Conservation (phyloP, 1,140 invertebrate genomes). For the Lepidurus packardi region DNA sequence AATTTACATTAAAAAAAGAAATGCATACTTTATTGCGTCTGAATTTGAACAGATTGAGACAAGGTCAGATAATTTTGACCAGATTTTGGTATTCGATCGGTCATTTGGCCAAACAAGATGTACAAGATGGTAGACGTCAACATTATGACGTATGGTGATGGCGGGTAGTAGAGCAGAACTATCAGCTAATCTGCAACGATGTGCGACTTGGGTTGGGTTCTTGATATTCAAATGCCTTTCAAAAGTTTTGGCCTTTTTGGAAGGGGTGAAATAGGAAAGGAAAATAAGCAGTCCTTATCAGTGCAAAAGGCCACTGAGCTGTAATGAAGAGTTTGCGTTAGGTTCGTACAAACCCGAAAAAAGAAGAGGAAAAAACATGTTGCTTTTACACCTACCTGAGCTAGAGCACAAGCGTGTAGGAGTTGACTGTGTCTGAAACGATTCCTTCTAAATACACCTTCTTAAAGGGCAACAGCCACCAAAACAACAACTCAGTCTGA, state of each 20-base stretch:
- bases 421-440: background rate
- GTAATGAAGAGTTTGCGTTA: background rate
- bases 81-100: background rate
- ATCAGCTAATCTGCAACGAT: background rate
- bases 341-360: background rate
- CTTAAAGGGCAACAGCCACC: background rate
- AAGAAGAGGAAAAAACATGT: background rate
- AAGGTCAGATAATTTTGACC: background rate
- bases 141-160: background rate
- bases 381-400: slow-evolving; percentile 4
- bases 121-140: background rate
- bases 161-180: slow-evolving; percentile 2
- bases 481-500: too few relatives aligned
- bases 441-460: background rate
- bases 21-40: too few relatives aligned
- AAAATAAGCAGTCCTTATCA: background rate
- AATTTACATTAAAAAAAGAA: too few relatives aligned
- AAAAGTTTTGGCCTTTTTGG: background rate
- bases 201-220: background rate
- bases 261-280: background rate
- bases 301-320: background rate
- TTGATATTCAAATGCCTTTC: background rate
- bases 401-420: background rate
- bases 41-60: too few relatives aligned
- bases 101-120: background rate